Conservation (phyloP, 2,888 invertebrate genomes). For the Himalopsyche tibetana region DNA sequence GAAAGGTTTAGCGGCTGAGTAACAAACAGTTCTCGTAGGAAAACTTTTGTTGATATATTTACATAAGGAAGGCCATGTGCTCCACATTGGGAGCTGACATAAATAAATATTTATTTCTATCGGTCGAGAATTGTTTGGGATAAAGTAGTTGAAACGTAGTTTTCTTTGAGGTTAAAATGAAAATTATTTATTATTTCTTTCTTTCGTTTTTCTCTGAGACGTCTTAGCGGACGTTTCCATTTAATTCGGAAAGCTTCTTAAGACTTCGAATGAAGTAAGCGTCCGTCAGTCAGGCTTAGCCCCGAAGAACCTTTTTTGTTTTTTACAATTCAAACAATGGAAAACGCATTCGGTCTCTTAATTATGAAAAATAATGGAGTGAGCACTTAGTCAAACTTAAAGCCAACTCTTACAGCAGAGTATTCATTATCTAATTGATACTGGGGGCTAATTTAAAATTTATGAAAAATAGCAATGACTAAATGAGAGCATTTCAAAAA, state of each 20-base stretch:
- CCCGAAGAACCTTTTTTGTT: not conserved
- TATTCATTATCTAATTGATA: constrained; percentile 13
- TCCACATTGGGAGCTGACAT: too few relatives aligned
- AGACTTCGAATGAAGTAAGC: constrained; percentile 14
- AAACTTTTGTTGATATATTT: too few relatives aligned
- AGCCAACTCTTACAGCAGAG: not conserved
- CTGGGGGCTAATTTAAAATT: not conserved
- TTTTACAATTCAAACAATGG: constrained; percentile 15
- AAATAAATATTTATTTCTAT: too few relatives aligned
- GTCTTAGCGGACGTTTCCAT: constrained; percentile 45
- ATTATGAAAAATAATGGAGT: constrained; percentile 26
- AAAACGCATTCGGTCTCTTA: constrained; percentile 15
- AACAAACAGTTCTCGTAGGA: too few relatives aligned
- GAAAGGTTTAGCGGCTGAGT: too few relatives aligned
- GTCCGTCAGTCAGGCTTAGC: constrained; percentile 31
- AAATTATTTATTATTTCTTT: constrained; percentile 41
- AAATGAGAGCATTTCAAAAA: not conserved
- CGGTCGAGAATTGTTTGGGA: too few relatives aligned
- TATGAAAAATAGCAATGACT: not conserved
- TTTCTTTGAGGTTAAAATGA: constrained; percentile 17
- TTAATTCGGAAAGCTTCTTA: constrained; percentile 50
- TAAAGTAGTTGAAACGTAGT: not conserved
- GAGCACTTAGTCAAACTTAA: not conserved
- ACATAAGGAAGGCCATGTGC: too few relatives aligned
- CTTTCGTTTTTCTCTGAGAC: constrained; percentile 21